Evolutionary conservation across 92 coral and sea anemone species (phyloP).

Genomic region (Siderastrea siderea): DNA sequence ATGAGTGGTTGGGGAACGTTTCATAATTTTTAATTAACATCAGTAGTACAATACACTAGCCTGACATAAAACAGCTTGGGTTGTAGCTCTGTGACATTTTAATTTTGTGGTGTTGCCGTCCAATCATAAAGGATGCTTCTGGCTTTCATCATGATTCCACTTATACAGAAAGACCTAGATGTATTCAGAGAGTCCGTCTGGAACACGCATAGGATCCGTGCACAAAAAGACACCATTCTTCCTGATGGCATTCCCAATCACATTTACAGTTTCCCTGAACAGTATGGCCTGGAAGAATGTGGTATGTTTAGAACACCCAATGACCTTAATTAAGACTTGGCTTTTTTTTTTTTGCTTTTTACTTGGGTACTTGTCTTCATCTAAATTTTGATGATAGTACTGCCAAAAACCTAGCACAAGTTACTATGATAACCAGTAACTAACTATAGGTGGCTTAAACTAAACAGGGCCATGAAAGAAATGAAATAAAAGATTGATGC

Average conservation of each 20-base stretch:
- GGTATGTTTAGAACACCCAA: slow-evolving; percentile 14
- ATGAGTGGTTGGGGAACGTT: slow-evolving; percentile 34
- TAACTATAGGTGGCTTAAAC: not conserved
- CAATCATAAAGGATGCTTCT: slow-evolving; percentile 43
- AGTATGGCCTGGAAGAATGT: slow-evolving; percentile 38
- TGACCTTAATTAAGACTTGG: not conserved
- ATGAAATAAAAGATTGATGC: not conserved
- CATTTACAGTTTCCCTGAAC: too few species aligned
- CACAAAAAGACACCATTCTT: too few species aligned
- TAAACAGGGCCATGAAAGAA: not conserved
- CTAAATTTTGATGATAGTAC: not conserved
- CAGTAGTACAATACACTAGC: too few species aligned
- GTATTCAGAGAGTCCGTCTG: too few species aligned
- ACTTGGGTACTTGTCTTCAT: not conserved
- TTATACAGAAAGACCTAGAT: slow-evolving; percentile 30
- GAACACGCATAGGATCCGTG: too few species aligned
- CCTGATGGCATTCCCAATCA: too few species aligned
- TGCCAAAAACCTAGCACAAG: not conserved
- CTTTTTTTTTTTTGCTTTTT: not conserved
- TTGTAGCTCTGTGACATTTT: slow-evolving; percentile 39
- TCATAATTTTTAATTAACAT: not conserved
- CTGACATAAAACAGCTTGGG: slow-evolving; percentile 36
- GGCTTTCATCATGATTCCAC: slow-evolving; percentile 38
- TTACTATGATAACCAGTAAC: not conserved
- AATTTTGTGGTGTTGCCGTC: slow-evolving; percentile 20